Percentiles rank a stretch among this genome's conserved stretches.
phyloP scores from a whole-genome alignment of 2,888 invertebrate species.

The Acheta domesticus region DNA sequence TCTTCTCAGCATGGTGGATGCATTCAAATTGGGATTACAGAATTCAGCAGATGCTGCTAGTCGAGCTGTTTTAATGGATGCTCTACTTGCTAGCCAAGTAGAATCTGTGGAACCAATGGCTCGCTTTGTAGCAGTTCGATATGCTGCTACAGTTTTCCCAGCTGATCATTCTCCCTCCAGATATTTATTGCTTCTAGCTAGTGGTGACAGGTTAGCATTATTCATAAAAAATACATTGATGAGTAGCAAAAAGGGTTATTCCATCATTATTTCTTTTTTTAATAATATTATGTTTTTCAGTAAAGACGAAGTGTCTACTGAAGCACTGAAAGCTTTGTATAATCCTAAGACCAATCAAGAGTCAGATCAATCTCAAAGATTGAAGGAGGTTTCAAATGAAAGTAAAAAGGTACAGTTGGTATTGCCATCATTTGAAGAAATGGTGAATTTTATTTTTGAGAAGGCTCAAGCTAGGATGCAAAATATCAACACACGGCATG shows the following conservation, averaged over 20 bases:
- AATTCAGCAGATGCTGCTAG: background rate
- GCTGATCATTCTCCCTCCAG: conserved; percentile 76
- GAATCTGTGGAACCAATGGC: conserved; percentile 74
- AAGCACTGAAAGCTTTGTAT: conserved; percentile 72
- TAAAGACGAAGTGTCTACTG: conserved; percentile 71
- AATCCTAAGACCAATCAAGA: conserved; percentile 45
- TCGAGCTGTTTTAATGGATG: background rate
- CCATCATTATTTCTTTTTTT: background rate
- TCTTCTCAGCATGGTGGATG: conserved; percentile 63
- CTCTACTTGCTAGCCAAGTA: conserved; percentile 66
- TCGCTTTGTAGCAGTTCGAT: conserved; percentile 78
- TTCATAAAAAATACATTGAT: background rate
- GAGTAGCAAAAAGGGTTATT: background rate
- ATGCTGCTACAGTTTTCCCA: conserved; percentile 77
- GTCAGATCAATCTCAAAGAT: conserved; percentile 38
- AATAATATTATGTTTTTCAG: conserved; percentile 46
- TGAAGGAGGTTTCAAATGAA: conserved; percentile 21
- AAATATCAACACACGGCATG: conserved; percentile 25
- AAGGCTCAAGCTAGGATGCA: conserved; percentile 19
- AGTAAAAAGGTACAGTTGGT: conserved; percentile 6
- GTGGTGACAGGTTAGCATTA: conserved; percentile 70
- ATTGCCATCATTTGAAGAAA: conserved; percentile 34
- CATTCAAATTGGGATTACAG: conserved; percentile 49
- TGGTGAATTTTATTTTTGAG: conserved; percentile 32
- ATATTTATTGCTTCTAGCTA: conserved; percentile 75